These are phyloP conservation scores for Gavia stellata DNA, from an alignment of 2,113 vertebrate species.

Conservation along the genomic window DNA sequence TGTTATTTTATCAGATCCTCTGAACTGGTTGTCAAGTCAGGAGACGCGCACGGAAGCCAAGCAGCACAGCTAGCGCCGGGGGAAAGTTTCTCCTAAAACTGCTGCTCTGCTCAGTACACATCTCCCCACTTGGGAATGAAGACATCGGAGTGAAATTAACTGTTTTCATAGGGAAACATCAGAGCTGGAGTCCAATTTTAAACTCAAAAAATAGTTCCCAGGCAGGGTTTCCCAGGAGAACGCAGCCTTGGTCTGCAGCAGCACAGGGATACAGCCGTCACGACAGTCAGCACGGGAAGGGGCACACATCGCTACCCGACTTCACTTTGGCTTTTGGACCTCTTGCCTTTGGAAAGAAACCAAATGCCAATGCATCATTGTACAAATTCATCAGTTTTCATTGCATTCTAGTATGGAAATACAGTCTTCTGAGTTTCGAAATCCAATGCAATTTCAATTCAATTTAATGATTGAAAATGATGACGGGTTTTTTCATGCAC, in stretches of 20 bases:
- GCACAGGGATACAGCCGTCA: neutral
- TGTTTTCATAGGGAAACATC: neutral
- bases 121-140: neutral
- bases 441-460: neutral
- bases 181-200: too few species aligned
- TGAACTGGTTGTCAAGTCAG: neutral
- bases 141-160: neutral
- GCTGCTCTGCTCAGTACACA: neutral
- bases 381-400: neutral
- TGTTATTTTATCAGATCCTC: neutral
- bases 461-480: neutral
- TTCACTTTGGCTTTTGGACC: neutral
- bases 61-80: rapidly evolving
- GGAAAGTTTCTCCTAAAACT: neutral
- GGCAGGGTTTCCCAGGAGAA: neutral
- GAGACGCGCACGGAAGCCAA: neutral
- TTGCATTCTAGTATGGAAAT: neutral
- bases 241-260: neutral
- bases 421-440: neutral
- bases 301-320: rapidly evolving
- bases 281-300: neutral
- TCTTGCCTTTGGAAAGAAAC: neutral
- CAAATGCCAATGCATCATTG: neutral
- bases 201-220: neutral
- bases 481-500: neutral